Percentiles rank a stretch among this genome's conserved stretches.
Conservation (phyloP, 2,888 invertebrate genomes). For the Caenorhabditis sp. region DNA sequence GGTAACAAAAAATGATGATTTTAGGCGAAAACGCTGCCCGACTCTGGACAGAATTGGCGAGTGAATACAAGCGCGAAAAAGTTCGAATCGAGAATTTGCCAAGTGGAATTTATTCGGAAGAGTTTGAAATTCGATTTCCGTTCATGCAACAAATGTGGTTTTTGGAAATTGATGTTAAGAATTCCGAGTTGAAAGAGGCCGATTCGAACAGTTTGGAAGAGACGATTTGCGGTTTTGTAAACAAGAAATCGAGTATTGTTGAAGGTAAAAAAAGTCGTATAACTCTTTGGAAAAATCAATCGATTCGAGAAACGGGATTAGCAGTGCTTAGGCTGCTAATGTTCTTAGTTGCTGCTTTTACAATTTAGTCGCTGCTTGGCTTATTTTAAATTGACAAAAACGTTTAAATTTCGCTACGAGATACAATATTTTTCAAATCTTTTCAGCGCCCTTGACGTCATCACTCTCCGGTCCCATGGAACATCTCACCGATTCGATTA, state of each 20-base stretch:
- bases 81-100: conserved; percentile 34
- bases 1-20: too few species aligned
- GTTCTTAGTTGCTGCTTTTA: too few species aligned
- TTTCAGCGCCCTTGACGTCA: conserved; percentile 4
- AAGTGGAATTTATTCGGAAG: conserved; percentile 27
- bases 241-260: too few species aligned
- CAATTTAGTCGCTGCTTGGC: too few species aligned
- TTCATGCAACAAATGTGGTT: conserved; percentile 53
- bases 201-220: conserved; percentile 39
- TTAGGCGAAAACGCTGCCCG: conserved; percentile 43
- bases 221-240: conserved; percentile 23
- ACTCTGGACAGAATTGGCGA: conserved; percentile 33
- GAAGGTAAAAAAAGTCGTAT: too few species aligned
- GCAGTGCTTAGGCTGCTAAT: too few species aligned
- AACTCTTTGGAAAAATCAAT: too few species aligned
- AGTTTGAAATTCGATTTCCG: conserved; percentile 35
- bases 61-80: conserved; percentile 43
- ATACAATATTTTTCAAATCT: background rate
- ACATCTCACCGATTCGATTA: conserved; percentile 9
- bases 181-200: conserved; percentile 31
- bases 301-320: too few species aligned
- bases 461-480: conserved; percentile 26
- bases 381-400: too few species aligned
- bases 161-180: conserved; percentile 28
- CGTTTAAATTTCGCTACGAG: too few species aligned